A percentile compares a stretch with the other conserved stretches of the same genome.
phyloP scores from a whole-genome alignment of 2,797 vertebrate species.

The Sphenopsis melanotis region DNA sequence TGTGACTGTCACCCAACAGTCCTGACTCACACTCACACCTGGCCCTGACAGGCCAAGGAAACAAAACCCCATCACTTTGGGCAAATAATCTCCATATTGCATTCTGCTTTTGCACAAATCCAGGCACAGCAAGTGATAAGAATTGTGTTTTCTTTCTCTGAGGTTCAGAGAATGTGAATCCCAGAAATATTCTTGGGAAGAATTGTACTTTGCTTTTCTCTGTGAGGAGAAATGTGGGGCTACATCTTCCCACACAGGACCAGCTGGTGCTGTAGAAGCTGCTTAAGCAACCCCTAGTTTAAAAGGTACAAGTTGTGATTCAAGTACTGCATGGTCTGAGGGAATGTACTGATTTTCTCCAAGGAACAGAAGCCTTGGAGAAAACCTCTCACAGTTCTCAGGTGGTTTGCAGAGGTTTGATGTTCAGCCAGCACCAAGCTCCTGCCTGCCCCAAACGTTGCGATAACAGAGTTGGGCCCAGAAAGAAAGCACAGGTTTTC shows the following conservation, averaged over 20 bases:
- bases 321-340: neutral
- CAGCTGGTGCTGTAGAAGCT: neutral
- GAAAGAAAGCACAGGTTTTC: neutral
- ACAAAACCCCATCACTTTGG: no score
- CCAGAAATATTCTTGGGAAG: neutral
- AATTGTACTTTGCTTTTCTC: neutral
- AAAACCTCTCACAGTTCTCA: neutral
- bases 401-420: neutral
- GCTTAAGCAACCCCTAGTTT: neutral
- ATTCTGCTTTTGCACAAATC: no score
- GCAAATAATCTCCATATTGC: no score
- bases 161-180: neutral
- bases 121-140: no score
- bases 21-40: no score
- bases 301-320: neutral
- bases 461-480: neutral
- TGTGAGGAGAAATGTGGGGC: neutral
- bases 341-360: neutral
- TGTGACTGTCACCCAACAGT: no score
- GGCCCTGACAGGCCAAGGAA: no score
- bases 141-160: no score
- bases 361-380: neutral
- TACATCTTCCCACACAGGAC: neutral
- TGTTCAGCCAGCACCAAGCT: neutral
- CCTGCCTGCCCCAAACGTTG: neutral